phyloP scores from a whole-genome alignment of 2,888 invertebrate genomes.

The Diarsia dahlii region DNA sequence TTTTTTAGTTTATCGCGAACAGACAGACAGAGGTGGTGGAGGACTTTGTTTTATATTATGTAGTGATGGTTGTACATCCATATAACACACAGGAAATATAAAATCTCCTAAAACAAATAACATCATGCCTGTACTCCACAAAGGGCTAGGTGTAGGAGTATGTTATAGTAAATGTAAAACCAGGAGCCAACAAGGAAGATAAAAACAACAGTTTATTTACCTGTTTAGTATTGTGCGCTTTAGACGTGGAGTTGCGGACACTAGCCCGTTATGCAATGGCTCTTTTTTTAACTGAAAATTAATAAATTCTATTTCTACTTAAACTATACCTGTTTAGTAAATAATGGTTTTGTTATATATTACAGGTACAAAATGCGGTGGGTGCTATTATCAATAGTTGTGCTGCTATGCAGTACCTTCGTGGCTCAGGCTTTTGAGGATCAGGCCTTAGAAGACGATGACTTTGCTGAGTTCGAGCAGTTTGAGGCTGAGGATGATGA shows the following conservation, averaged over 20 bases:
- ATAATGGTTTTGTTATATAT: constrained; percentile 1
- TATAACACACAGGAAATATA: not conserved
- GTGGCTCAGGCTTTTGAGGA: constrained; percentile 84
- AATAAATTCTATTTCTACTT: no score
- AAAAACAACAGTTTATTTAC: not conserved
- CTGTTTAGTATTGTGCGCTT: no score
- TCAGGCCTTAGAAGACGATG: constrained; percentile 93
- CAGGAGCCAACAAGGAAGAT: not conserved
- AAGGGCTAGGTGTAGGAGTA: no score
- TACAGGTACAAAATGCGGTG: constrained; percentile 78
- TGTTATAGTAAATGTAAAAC: not conserved
- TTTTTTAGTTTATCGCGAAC: no score
- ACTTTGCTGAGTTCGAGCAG: constrained; percentile 98
- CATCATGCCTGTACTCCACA: not conserved
- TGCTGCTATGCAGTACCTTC: constrained; percentile 78
- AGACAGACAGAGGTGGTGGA: no score
- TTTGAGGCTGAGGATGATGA: constrained; percentile 93
- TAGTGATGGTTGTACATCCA: not conserved
- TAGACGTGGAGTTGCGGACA: no score
- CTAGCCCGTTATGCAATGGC: no score
- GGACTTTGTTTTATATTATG: no score
- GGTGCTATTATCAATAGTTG: constrained; percentile 75
- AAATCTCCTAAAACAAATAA: not conserved
- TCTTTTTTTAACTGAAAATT: no score
- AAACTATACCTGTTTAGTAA: not conserved